Evolutionary conservation across 2,113 vertebrate genomes (phyloP).

Genomic region (Anhinga rufa): DNA sequence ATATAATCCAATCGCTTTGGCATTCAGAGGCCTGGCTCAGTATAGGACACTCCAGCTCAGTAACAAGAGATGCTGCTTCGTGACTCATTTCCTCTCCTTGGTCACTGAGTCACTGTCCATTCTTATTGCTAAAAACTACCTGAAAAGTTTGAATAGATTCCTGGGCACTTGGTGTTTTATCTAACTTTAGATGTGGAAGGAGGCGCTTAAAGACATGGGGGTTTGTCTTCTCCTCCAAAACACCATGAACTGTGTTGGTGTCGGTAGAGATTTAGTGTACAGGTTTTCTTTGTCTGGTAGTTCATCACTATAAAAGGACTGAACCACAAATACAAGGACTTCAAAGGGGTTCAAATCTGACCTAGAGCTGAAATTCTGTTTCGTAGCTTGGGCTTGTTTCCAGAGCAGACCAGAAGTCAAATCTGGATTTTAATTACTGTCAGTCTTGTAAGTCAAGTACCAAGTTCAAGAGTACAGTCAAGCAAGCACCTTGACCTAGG

Average conservation of each 20-base stretch:
- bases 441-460: background rate
- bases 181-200: background rate
- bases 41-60: background rate
- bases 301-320: background rate
- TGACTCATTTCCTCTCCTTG: conserved; percentile 67
- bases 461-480: background rate
- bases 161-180: background rate
- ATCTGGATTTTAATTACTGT: background rate
- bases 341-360: background rate
- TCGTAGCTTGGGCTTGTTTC: background rate
- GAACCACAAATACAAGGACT: background rate
- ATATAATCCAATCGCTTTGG: background rate
- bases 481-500: background rate
- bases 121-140: background rate
- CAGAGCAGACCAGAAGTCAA: background rate
- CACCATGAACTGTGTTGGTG: background rate
- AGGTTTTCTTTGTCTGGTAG: background rate
- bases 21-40: conserved; percentile 4
- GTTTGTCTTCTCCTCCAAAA: background rate
- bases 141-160: conserved; percentile 4
- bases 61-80: background rate
- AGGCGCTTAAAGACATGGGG: background rate
- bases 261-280: background rate
- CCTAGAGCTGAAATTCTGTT: background rate
- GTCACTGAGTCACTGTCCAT: conserved; percentile 57